These are phyloP conservation scores for Globodera ellingtonae DNA, from an alignment of 1,140 invertebrate species.

Conservation along the genomic window DNA sequence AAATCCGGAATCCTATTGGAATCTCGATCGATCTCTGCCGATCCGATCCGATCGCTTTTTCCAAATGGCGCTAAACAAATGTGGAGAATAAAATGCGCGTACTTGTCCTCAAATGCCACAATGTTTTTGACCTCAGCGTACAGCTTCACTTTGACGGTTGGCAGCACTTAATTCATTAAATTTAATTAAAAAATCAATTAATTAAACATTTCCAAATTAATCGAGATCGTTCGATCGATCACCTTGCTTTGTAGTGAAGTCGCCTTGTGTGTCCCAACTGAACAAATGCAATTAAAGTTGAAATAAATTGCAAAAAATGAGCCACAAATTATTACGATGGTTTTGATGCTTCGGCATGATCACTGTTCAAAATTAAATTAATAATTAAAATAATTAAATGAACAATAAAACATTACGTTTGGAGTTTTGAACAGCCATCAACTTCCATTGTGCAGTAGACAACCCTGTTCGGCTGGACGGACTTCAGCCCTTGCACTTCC, in stretches of 20 bases:
- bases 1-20: too few species aligned
- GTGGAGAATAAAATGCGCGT: not conserved
- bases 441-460: slow-evolving; percentile 99
- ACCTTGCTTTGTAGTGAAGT: slow-evolving; percentile 90
- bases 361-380: slow-evolving; percentile 64
- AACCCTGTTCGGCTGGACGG: slow-evolving; percentile 90
- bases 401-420: slow-evolving; percentile 72
- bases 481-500: slow-evolving; percentile 97
- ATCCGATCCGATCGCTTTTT: not conserved
- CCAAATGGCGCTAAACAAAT: too few species aligned
- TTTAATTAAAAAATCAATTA: too few species aligned
- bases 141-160: slow-evolving; percentile 86
- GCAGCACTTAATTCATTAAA: slow-evolving; percentile 73
- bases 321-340: slow-evolving; percentile 69
- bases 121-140: slow-evolving; percentile 93
- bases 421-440: slow-evolving; percentile 89
- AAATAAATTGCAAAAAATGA: slow-evolving; percentile 26
- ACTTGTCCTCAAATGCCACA: slow-evolving; percentile 93
- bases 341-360: slow-evolving; percentile 97
- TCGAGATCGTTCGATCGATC: not conserved
- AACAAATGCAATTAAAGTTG: slow-evolving; percentile 31
- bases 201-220: too few species aligned
- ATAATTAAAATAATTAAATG: not conserved
- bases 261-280: slow-evolving; percentile 78
- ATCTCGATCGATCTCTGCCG: not conserved